Evolutionary conservation across 2,113 vertebrate species (phyloP), one percentile per base, ranked within the genome.

Genomic region (Myiagra hebetior): DNA sequence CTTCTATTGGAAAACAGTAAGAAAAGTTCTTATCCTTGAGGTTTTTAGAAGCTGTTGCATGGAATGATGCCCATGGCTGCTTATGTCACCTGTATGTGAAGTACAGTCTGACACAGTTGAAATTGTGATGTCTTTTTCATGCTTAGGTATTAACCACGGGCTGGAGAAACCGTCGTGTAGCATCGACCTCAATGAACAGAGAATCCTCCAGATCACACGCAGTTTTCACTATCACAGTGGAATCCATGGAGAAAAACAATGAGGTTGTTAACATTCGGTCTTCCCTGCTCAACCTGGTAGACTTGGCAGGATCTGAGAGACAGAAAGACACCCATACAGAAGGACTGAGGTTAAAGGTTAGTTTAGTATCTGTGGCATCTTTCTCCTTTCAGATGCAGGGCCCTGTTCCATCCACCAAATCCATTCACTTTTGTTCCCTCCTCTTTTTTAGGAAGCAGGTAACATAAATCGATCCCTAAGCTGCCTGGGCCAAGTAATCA

Each of bases 161-260:
- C 35, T 99, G 99, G 99, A 98, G 99, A 81, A 99, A 99, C 95
- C 98, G 99, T 23, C 98, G 98, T 15, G 99, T 99, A 22, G 99
- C 99, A 10, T 99, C 99, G 0, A 99, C 99, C 15, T 99, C 99
- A 5, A 99, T 99, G 99, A 99, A 99, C 73, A 98, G 99, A 4
- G 99, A 99, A 76, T 99, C 99, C 3, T 99, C 99, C 2, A 98
- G 99, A 75, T 99, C 99, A 10, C 99, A 99, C 1, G 99, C 99
- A 1, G 99, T 99, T 79, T 99, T 99, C 92, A 99, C 99, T 31
- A 98, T 99, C 97, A 99, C 98, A 6, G 67, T 99, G 65, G 99
- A 99, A 96, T 99, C 99, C 30, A 99, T 99, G 98, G 99, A 99
- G 96, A 98, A 98, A 11, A 97, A 95, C 81, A 98, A 97, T 2